A percentile compares a stretch with the other conserved stretches of the same genome.
Evolutionary conservation across 1,140 invertebrate species (phyloP).

Genomic region (Akabosia matsudoensis): DNA sequence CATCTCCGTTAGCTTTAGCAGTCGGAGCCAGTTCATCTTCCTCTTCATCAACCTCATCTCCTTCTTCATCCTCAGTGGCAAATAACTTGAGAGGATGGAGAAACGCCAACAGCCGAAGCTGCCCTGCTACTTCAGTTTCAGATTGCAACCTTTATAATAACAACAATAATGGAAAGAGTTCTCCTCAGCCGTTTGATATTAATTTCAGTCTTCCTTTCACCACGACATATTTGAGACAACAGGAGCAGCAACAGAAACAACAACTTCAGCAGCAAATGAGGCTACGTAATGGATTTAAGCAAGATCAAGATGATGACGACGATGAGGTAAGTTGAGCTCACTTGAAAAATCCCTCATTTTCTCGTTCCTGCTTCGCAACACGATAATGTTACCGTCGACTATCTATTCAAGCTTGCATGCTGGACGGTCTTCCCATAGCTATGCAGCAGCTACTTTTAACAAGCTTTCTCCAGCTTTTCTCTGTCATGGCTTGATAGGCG

Average conservation of each 20-base stretch:
- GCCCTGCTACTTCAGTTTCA: not conserved
- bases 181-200: constrained; percentile 54
- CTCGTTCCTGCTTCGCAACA: too few species aligned
- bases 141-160: not conserved
- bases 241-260: constrained; percentile 30
- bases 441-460: too few species aligned
- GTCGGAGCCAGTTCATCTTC: constrained; percentile 21
- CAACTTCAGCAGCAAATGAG: constrained; percentile 18
- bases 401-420: too few species aligned
- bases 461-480: too few species aligned
- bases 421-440: too few species aligned
- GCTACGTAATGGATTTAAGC: constrained; percentile 20
- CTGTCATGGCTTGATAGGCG: too few species aligned
- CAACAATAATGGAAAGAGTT: constrained; percentile 9
- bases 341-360: constrained; percentile 22
- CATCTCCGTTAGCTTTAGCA: constrained; percentile 43
- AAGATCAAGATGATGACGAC: constrained; percentile 36
- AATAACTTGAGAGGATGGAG: constrained; percentile 27
- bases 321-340: constrained; percentile 42
- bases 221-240: constrained; percentile 75
- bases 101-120: constrained; percentile 17
- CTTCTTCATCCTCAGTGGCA: constrained; percentile 51
- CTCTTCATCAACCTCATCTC: constrained; percentile 40
- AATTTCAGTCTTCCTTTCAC: constrained; percentile 81
- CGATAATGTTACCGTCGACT: too few species aligned